Evolutionary conservation across 2,797 vertebrate genomes (phyloP).

Genomic region (Clarias fuscus): DNA sequence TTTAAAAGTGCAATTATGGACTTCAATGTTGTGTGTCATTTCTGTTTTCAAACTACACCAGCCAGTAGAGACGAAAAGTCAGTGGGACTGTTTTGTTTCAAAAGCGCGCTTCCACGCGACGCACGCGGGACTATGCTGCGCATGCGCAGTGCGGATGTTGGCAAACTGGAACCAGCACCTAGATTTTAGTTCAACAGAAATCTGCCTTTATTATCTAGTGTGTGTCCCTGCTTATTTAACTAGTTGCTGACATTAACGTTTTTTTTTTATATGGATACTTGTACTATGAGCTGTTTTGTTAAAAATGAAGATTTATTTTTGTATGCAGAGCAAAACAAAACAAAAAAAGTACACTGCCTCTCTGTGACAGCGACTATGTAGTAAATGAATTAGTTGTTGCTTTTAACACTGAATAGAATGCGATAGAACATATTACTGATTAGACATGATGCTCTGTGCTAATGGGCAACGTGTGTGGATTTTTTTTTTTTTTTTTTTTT

Average conservation of each 20-base stretch:
- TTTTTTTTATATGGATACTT: constrained; percentile 46
- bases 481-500: background rate
- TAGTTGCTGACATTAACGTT: background rate
- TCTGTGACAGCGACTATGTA: constrained; percentile 60
- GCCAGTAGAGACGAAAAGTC: background rate
- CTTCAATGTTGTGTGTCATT: constrained; percentile 13
- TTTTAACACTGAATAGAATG: constrained; percentile 54
- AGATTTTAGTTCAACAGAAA: background rate
- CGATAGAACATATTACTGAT: constrained; percentile 53
- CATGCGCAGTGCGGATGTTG: constrained; percentile 4
- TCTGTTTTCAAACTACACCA: constrained; percentile 20
- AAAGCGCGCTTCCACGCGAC: constrained; percentile 10
- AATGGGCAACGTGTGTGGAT: constrained; percentile 73
- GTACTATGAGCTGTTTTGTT: constrained; percentile 64
- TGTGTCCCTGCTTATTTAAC: background rate
- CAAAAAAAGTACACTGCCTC: constrained; percentile 66
- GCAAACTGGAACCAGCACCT: background rate
- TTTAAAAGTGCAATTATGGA: constrained; percentile 81
- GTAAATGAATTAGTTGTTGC: constrained; percentile 51
- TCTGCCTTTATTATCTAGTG: background rate
- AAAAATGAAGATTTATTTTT: constrained; percentile 88
- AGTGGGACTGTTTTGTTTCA: constrained; percentile 8
- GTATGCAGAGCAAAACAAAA: constrained; percentile 68
- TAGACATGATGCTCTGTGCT: constrained; percentile 69
- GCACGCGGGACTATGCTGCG: background rate